A percentile compares a stretch with the other conserved stretches of the same genome.
These are phyloP conservation scores for Talpa occidentalis DNA, from an alignment of 2,113 vertebrate genomes.

Conservation along the genomic window DNA sequence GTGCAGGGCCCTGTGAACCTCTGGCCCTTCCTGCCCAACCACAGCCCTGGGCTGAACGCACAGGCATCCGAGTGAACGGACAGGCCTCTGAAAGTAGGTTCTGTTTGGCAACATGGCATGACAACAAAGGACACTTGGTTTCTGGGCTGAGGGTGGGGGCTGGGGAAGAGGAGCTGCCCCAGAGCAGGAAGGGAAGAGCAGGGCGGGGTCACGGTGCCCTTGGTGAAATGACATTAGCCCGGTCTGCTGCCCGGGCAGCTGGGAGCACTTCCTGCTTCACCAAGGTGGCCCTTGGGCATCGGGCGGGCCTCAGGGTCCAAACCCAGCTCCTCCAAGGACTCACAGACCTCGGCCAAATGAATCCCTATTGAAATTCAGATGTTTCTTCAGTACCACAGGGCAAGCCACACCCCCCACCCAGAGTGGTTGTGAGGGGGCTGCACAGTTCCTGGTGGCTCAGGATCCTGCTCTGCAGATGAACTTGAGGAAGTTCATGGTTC, in stretches of 20 bases:
- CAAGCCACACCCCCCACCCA: not conserved
- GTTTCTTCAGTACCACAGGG: not conserved
- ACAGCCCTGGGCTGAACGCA: not conserved
- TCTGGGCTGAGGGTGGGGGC: not conserved
- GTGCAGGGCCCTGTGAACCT: not conserved
- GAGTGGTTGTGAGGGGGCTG: not conserved
- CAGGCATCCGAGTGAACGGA: not conserved
- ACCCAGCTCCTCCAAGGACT: not conserved
- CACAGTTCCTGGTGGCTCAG: not conserved
- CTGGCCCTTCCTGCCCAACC: not conserved
- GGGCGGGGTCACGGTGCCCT: rapidly evolving
- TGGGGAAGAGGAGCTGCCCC: not conserved
- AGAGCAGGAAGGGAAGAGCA: not conserved
- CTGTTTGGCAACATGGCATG: conserved; percentile 4
- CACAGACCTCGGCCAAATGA: not conserved
- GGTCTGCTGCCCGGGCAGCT: not conserved
- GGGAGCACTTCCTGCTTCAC: not conserved
- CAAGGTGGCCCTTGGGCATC: not conserved
- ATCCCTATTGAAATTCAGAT: not conserved
- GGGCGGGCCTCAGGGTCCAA: not conserved
- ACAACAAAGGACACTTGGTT: conserved; percentile 45
- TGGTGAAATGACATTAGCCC: not conserved
- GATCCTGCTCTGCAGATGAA: not conserved
- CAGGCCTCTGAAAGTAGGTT: conserved; percentile 30
- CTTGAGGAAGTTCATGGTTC: not conserved